phyloP scores from a whole-genome alignment of 2,113 vertebrate genomes.

The Talpa occidentalis region DNA sequence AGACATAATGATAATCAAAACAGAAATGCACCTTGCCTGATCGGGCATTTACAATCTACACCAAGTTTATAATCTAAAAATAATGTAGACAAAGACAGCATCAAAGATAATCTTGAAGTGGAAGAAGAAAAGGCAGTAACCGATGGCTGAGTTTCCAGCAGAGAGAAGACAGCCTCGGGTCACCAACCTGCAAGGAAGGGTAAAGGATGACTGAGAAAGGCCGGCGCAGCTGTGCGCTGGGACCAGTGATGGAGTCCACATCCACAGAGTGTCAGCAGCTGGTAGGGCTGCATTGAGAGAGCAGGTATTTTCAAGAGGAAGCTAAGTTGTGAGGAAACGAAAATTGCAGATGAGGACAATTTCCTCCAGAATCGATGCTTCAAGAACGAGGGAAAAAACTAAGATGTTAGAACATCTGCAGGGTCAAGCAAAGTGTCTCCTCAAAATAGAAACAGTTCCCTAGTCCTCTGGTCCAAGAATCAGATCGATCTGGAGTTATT shows the following conservation, averaged over 20 bases:
- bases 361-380: not conserved
- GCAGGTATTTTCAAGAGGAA: not conserved
- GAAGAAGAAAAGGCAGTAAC: not conserved
- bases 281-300: not conserved
- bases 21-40: not conserved
- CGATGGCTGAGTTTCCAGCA: not conserved
- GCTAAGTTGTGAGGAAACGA: not conserved
- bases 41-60: not conserved
- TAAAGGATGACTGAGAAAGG: not conserved
- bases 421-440: not conserved
- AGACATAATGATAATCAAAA: not conserved
- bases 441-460: not conserved
- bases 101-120: not conserved
- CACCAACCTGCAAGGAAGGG: not conserved
- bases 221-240: not conserved
- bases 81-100: not conserved
- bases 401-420: not conserved
- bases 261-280: not conserved
- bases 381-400: not conserved
- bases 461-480: not conserved
- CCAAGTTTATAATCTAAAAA: not conserved
- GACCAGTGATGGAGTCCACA: not conserved
- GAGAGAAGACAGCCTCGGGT: not conserved
- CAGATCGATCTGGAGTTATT: not conserved
- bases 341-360: not conserved